Conservation (phyloP, 1,140 invertebrate species). For the Pectinophora gossypiella region DNA sequence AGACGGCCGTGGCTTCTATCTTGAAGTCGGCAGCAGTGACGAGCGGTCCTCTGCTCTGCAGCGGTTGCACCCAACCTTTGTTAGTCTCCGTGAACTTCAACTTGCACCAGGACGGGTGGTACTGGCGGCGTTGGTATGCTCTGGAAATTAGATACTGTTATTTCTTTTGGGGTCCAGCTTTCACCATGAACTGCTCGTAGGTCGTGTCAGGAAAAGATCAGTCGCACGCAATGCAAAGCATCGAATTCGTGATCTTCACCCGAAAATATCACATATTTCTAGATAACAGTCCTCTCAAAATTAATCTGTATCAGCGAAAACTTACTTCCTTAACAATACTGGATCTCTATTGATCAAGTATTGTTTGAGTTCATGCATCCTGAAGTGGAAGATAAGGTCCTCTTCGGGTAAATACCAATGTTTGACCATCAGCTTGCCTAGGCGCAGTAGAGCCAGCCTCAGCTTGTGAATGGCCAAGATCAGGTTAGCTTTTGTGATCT, state of each 20-base stretch:
- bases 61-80: slow-evolving; percentile 76
- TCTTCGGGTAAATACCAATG: slow-evolving; percentile 80
- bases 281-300: too few relatives aligned
- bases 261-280: too few relatives aligned
- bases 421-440: slow-evolving; percentile 77
- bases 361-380: slow-evolving; percentile 78
- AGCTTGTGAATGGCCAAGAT: slow-evolving; percentile 78
- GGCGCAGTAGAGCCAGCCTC: slow-evolving; percentile 76
- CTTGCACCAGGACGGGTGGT: slow-evolving; percentile 76
- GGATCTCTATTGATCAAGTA: slow-evolving; percentile 77
- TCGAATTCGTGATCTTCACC: too few relatives aligned
- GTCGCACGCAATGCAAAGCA: too few relatives aligned
- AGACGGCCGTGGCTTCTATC: slow-evolving; percentile 83
- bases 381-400: slow-evolving; percentile 83
- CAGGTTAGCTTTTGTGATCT: slow-evolving; percentile 80
- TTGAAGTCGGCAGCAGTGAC: slow-evolving; percentile 34
- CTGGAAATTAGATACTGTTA: slow-evolving; percentile 50
- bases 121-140: slow-evolving; percentile 78
- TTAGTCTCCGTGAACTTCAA: slow-evolving; percentile 80
- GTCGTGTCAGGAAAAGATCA: too few relatives aligned
- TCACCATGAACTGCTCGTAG: too few relatives aligned
- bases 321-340: slow-evolving; percentile 80
- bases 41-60: slow-evolving; percentile 18
- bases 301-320: neutral
- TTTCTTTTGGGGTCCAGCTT: too few relatives aligned